Conservation (phyloP, 2,888 invertebrate genomes). For the Crepidodera aurea region DNA sequence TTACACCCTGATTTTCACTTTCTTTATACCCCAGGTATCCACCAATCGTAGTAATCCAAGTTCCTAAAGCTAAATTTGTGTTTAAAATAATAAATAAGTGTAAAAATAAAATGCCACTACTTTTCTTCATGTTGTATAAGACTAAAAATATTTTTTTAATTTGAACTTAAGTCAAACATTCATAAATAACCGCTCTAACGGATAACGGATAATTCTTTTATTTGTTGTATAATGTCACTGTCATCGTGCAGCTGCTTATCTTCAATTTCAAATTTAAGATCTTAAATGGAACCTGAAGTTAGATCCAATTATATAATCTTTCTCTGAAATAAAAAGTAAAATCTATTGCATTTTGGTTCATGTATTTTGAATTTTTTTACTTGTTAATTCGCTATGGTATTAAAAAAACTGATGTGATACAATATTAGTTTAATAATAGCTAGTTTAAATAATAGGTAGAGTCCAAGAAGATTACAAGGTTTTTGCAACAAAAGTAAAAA, state of each 20-base stretch:
- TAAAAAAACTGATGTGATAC: too few relatives aligned
- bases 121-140: neutral
- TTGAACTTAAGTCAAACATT: neutral
- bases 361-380: too few relatives aligned
- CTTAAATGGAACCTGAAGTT: constrained; percentile 1
- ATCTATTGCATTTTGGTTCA: too few relatives aligned
- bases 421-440: too few relatives aligned
- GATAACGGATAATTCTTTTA: neutral
- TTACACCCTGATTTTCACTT: constrained; percentile 36
- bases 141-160: neutral
- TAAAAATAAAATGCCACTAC: neutral
- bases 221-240: neutral
- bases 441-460: too few relatives aligned
- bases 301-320: neutral
- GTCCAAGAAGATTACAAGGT: too few relatives aligned
- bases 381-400: too few relatives aligned
- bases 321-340: too few relatives aligned
- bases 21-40: constrained; percentile 47
- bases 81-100: constrained; percentile 8
- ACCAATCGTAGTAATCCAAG: constrained; percentile 33
- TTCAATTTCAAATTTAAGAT: neutral
- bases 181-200: neutral
- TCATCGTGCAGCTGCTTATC: neutral
- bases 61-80: constrained; percentile 2
- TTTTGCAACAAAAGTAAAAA: too few relatives aligned